These are phyloP conservation scores for Anolis sagrei DNA, from an alignment of 2,113 vertebrate genomes.

Conservation along the genomic window DNA sequence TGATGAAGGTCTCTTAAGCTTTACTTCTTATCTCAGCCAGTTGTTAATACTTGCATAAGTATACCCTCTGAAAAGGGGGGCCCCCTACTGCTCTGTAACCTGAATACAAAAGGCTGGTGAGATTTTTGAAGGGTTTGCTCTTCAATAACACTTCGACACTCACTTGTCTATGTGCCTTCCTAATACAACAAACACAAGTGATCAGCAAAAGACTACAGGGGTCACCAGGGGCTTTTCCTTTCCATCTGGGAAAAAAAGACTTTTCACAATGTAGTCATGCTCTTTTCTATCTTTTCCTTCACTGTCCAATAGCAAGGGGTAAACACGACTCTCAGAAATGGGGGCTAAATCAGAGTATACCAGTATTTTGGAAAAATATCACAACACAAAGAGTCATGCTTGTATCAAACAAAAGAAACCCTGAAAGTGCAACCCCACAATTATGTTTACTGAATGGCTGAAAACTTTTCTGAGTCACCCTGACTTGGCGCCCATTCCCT, in stretches of 20 bases:
- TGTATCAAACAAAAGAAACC: slow-evolving; percentile 67
- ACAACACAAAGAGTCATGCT: slow-evolving; percentile 64
- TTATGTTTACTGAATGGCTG: no score
- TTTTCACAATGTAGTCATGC: slow-evolving; percentile 85
- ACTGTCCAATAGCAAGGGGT: slow-evolving; percentile 70
- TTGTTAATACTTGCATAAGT: slow-evolving; percentile 88
- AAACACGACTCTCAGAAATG: slow-evolving; percentile 53
- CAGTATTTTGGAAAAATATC: slow-evolving; percentile 69
- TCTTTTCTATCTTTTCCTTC: slow-evolving; percentile 75
- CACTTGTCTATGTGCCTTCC: slow-evolving; percentile 82
- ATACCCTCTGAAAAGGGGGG: slow-evolving; percentile 79
- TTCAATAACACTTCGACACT: slow-evolving; percentile 82
- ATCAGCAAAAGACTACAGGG: slow-evolving; percentile 79
- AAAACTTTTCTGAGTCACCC: no score
- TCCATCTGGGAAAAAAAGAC: slow-evolving; percentile 81
- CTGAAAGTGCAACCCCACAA: slow-evolving; percentile 38
- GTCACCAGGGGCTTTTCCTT: slow-evolving; percentile 80
- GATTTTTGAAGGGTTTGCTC: slow-evolving; percentile 85
- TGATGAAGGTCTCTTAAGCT: slow-evolving; percentile 90
- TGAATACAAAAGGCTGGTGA: slow-evolving; percentile 83
- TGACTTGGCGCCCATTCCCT: no score
- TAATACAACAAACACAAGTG: slow-evolving; percentile 82
- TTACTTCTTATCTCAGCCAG: slow-evolving; percentile 85
- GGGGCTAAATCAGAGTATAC: slow-evolving; percentile 67
- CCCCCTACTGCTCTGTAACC: slow-evolving; percentile 81